Evolutionary conservation across 2,797 vertebrate genomes (phyloP).

Genomic region (Lithobates sylvaticus): DNA sequence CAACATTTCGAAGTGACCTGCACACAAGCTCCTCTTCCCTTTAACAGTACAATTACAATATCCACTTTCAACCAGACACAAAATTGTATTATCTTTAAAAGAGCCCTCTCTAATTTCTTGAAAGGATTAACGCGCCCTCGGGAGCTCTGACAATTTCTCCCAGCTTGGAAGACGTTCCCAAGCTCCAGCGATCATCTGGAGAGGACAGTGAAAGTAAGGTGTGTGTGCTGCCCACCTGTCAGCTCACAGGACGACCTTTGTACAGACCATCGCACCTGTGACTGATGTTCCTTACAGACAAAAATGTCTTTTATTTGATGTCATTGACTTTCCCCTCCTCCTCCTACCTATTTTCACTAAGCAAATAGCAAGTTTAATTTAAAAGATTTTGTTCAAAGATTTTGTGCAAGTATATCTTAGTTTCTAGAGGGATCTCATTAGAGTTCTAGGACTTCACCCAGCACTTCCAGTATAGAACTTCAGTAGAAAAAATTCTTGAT

Average conservation of each 20-base stretch:
- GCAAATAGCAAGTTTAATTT: conserved; percentile 39
- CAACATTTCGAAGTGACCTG: conserved; percentile 49
- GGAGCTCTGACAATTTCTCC: conserved; percentile 18
- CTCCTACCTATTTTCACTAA: neutral
- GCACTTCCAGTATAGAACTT: no score
- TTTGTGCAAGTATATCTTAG: no score
- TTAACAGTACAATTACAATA: conserved; percentile 46
- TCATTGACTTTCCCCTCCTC: neutral
- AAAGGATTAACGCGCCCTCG: conserved; percentile 21
- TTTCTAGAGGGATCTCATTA: no score
- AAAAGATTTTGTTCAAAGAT: neutral
- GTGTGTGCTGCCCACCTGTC: conserved; percentile 14
- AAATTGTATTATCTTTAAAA: conserved; percentile 36
- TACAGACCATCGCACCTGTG: conserved; percentile 37
- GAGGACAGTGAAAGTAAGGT: conserved; percentile 47
- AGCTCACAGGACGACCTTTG: conserved; percentile 33
- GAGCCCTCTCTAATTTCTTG: conserved; percentile 56
- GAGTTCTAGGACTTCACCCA: no score
- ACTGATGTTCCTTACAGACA: conserved; percentile 27
- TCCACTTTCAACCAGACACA: conserved; percentile 45
- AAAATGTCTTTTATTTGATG: conserved; percentile 39
- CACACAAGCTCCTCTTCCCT: conserved; percentile 30
- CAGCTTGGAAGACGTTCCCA: neutral
- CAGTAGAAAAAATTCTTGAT: no score
- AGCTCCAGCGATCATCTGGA: conserved; percentile 38